Base-by-base conservation (phyloP, 2,113 vertebrate genomes). In the Callionymus lyra region DNA sequence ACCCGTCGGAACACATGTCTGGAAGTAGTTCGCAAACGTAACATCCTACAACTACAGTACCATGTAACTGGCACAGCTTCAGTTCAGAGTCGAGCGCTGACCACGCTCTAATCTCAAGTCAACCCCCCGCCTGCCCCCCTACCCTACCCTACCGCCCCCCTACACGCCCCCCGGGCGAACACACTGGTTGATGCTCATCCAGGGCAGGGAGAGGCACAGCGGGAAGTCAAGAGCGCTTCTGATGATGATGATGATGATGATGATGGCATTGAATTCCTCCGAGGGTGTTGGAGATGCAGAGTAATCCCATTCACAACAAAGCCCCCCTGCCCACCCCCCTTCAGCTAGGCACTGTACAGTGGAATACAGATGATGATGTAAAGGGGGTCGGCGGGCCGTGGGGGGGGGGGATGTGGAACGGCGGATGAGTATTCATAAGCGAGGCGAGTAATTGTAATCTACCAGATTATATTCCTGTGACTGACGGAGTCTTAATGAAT, bases 291-390 rank as follows among this genome's bases (percentile, higher is more conserved):
- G 56, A 47, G 58, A 58, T 67, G 67, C 70, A 53, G 63, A 72
- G 68, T 76, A 79, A 79, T 79, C 69, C 63, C 67, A 79, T 70
- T 79, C 65, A 77, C 65, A 76, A 75, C 77, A 71, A 63, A 65
- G 52, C 68, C 68, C 67, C 62, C 57, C 70, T 70, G 52, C 68
- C 68, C 67, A 64, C 57, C 70, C 72, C 73, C 68, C 72, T 49
- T 19, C 44, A 9, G 18, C 6, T 19, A 15, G 45, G 21, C 41
- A 6, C 33, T 13, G 18, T 27, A 34, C 38, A 33, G 31, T 39
- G 21, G 34, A 33, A 61, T 40, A 67, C 51, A 47, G 35, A 58
- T 38, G 50, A 59, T 52, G 47, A 50, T 45, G 34, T 34, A 45
- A 50, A 41, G 51, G 46, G 50, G 42, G 56, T n/a, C n/a, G n/a